Percentiles rank a stretch among this genome's conserved stretches.
Conservation (phyloP, 2,113 vertebrate genomes). For the Sphaerodactylus townsendi region DNA sequence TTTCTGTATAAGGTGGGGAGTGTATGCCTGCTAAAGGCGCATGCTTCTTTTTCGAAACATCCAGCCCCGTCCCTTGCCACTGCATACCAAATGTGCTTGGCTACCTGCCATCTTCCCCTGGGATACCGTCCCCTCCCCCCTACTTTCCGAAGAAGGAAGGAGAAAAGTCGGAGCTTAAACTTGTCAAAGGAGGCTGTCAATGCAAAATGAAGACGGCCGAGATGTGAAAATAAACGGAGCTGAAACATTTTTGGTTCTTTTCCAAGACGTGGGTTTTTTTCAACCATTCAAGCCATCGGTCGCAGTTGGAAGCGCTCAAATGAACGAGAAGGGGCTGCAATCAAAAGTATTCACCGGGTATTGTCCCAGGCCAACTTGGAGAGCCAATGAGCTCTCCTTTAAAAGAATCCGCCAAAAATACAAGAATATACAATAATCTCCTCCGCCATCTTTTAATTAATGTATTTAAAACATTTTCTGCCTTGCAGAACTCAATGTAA, state of each 20-base stretch:
- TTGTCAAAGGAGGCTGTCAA: not conserved
- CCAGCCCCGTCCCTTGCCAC: not conserved
- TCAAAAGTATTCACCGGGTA: constrained; percentile 9
- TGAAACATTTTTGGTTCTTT: constrained; percentile 32
- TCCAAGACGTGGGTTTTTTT: constrained; percentile 38
- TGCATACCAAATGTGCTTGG: not conserved
- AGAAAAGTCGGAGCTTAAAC: not conserved
- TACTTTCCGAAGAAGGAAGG: not conserved
- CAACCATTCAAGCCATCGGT: constrained; percentile 38
- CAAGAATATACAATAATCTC: no score
- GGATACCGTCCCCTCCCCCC: not conserved
- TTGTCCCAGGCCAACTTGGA: not conserved
- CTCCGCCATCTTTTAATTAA: not conserved
- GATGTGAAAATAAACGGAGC: constrained; percentile 17
- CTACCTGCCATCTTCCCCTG: not conserved
- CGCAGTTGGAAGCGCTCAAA: constrained; percentile 32
- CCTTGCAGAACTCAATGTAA: no score
- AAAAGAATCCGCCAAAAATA: not conserved
- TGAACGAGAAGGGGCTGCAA: constrained; percentile 19
- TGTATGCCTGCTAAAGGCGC: no score
- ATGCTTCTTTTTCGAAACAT: not conserved
- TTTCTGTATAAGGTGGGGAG: no score
- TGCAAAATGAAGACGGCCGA: not conserved
- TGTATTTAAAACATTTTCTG: no score
- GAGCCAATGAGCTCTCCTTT: constrained; percentile 1